Evolutionary conservation across 2,888 invertebrate species (phyloP), one percentile per base, ranked within the genome.

Genomic region (Pterostichus madidus): DNA sequence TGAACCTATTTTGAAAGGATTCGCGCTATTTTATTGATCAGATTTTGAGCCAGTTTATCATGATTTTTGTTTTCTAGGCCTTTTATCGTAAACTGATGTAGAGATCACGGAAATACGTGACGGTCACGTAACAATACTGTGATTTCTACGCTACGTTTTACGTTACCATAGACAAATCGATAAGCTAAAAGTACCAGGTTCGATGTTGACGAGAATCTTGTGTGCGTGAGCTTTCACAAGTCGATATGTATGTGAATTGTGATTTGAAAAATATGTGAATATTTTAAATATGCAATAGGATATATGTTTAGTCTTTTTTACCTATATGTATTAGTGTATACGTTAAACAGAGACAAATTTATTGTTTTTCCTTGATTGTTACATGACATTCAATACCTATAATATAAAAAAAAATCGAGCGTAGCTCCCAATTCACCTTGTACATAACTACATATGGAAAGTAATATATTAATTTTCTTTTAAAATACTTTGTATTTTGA

Each of bases 401-500:
- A 68, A 81, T 81, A n/a, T n/a, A 39, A 35, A 35, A 79, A 35
- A 61, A 46, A 81, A 24, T 71, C 44, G 82, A 75, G 81, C 81
- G 59, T 73, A 81, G 81, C 81, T 81, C 81, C 44, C 53, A 39
- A 61, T 61, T 82, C 53, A 71, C 82, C 64, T 82, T 82, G 82
- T 82, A 82, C 15, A 82, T 82, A 81, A 6, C 56, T 81, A 82
- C 71, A 83, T 78, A 78, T 83, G 81, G 53, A 64, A 79, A 83
- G 75, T 84, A 84, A 82, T 82, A 84, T 86, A 86, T 83, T 85
- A 85, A 85, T 80, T 76, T 78, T 85, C 83, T 85, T 84, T 85
- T 84, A 84, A 84, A 84, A 84, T 85, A 84, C 85, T 84, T 85
- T 84, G 85, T 85, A 84, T 85, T 84, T 85, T 84, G 85, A 87